Conservation (phyloP, 2,797 vertebrate genomes). For the Peromyscus eremicus region DNA sequence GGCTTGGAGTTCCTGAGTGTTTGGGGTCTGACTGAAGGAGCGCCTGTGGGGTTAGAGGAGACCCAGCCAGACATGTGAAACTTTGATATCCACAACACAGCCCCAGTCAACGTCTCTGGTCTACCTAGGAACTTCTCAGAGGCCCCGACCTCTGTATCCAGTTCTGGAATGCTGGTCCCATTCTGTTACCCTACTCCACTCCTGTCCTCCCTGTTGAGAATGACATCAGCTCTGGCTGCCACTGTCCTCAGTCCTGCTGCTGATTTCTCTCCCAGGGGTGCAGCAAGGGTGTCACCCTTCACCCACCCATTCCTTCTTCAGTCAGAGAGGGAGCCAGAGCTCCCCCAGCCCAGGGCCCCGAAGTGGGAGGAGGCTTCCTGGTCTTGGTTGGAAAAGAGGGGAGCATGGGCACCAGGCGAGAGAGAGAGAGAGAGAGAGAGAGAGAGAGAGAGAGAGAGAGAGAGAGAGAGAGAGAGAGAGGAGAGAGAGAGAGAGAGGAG, state of each 20-base stretch:
- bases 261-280: slow-evolving; percentile 72
- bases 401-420: not conserved
- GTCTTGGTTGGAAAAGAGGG: not conserved
- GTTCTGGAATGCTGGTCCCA: not conserved
- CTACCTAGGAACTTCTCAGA: slow-evolving; percentile 43
- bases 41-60: slow-evolving; percentile 24
- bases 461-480: no score
- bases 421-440: no score
- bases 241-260: slow-evolving; percentile 31
- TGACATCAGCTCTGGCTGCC: slow-evolving; percentile 78
- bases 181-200: not conserved
- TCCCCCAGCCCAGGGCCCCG: not conserved
- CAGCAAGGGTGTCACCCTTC: slow-evolving; percentile 31
- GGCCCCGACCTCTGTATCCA: slow-evolving; percentile 38
- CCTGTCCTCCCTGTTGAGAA: slow-evolving; percentile 39
- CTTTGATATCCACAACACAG: not conserved
- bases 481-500: no score
- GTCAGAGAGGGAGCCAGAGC: not conserved
- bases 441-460: not conserved
- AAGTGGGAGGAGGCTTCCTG: slow-evolving; percentile 32
- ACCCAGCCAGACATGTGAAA: slow-evolving; percentile 22
- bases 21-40: slow-evolving; percentile 25
- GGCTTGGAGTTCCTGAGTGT: not conserved
- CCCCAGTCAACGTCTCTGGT: not conserved
- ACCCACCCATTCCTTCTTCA: slow-evolving; percentile 27